phyloP scores from a whole-genome alignment of 2,888 invertebrate species.

The Hermaeophaga mercurialis region DNA sequence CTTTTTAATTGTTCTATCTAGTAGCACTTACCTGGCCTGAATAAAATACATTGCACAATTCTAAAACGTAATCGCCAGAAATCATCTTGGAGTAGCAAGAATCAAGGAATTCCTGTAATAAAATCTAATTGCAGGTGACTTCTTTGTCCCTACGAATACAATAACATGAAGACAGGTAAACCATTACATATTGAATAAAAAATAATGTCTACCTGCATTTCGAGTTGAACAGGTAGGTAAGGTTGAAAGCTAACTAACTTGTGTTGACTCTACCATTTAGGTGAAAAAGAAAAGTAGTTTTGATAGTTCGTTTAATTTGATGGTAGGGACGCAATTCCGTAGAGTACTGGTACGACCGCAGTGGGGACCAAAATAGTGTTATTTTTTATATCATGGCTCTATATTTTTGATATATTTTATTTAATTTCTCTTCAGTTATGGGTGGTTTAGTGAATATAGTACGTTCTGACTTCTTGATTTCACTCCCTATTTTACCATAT shows the following conservation, averaged over 20 bases:
- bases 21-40: slow-evolving; percentile 77
- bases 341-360: not conserved
- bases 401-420: too few species aligned
- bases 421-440: too few species aligned
- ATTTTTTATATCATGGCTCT: too few species aligned
- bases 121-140: slow-evolving; percentile 15
- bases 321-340: not conserved
- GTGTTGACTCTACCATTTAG: slow-evolving; percentile 31
- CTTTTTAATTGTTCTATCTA: too few species aligned
- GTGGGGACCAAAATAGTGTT: not conserved
- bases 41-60: slow-evolving; percentile 86
- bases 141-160: slow-evolving; percentile 7
- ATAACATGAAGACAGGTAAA: slow-evolving; percentile 1
- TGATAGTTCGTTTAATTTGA: slow-evolving; percentile 12
- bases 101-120: slow-evolving; percentile 2
- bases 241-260: slow-evolving; percentile 32
- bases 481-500: too few species aligned
- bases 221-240: slow-evolving; percentile 34
- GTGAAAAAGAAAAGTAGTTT: slow-evolving; percentile 37
- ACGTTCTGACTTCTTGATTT: too few species aligned
- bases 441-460: too few species aligned
- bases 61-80: slow-evolving; percentile 81
- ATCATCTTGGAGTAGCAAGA: slow-evolving; percentile 27
- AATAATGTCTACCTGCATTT: slow-evolving; percentile 21
- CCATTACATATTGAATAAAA: slow-evolving; percentile 22